A percentile compares a stretch with the other conserved stretches of the same genome.
Evolutionary conservation across 2,797 vertebrate genomes (phyloP).

Genomic region (Gymnodraco acuticeps): DNA sequence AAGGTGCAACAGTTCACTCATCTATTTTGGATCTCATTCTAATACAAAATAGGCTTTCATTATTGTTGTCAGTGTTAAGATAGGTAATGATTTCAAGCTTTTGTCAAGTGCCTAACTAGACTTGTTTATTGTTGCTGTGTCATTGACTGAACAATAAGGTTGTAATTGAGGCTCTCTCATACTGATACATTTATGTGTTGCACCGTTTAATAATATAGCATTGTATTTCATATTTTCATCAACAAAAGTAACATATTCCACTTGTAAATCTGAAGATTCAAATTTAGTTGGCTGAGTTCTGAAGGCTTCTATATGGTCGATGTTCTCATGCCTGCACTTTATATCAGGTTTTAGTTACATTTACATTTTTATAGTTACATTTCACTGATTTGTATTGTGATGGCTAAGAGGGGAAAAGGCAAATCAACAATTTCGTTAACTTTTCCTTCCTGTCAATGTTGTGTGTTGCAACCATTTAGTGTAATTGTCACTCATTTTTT

Average conservation of each 20-base stretch:
- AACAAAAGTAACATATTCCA: constrained; percentile 32
- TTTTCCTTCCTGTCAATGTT: constrained; percentile 32
- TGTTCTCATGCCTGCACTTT: constrained; percentile 87
- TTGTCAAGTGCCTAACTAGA: constrained; percentile 83
- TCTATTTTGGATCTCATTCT: constrained; percentile 35
- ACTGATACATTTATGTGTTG: constrained; percentile 49
- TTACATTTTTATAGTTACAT: constrained; percentile 55
- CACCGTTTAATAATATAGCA: constrained; percentile 39
- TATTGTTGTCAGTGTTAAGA: constrained; percentile 50
- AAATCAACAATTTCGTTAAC: constrained; percentile 51
- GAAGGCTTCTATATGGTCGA: constrained; percentile 61
- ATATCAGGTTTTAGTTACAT: constrained; percentile 73
- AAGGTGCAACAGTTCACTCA: constrained; percentile 38
- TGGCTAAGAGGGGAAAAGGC: constrained; percentile 37
- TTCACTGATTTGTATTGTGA: constrained; percentile 57
- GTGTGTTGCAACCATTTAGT: constrained; percentile 38
- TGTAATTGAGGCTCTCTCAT: constrained; percentile 68
- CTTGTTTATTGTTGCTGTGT: constrained; percentile 52
- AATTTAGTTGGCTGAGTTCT: constrained; percentile 67
- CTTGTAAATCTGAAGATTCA: constrained; percentile 58
- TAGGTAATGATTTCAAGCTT: constrained; percentile 49
- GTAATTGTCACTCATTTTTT: constrained; percentile 18
- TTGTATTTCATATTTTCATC: constrained; percentile 44
- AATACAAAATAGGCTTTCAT: constrained; percentile 52
- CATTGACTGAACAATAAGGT: constrained; percentile 63